phyloP scores from a whole-genome alignment of 2,888 invertebrate genomes.

The Lasiommata megera region DNA sequence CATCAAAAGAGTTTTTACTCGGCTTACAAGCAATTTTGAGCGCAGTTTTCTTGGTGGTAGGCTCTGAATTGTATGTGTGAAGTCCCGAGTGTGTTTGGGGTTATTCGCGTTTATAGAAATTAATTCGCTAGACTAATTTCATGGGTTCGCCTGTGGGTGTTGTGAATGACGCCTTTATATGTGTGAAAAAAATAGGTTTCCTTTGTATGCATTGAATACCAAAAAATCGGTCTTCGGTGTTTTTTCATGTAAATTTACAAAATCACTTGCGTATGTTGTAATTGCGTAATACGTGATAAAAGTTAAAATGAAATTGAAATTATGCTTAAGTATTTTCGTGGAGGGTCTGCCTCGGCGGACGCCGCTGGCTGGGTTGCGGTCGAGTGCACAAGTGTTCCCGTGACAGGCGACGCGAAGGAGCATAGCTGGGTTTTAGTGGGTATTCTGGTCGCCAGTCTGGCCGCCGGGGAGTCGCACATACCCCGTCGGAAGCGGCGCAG shows the following conservation, averaged over 20 bases:
- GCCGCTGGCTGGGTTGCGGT: too few relatives aligned
- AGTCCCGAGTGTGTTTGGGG: conserved; percentile 13
- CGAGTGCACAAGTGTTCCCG: too few relatives aligned
- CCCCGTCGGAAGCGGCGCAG: too few relatives aligned
- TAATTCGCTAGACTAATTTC: conserved; percentile 23
- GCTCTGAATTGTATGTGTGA: conserved; percentile 6
- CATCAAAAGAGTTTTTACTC: conserved; percentile 48
- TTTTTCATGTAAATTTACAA: background rate
- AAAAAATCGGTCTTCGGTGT: background rate
- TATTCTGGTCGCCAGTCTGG: too few relatives aligned
- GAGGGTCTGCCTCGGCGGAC: too few relatives aligned
- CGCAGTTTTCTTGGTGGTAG: conserved; percentile 13
- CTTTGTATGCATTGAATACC: background rate
- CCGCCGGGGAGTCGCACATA: too few relatives aligned
- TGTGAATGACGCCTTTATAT: conserved; percentile 15
- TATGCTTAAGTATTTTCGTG: too few relatives aligned
- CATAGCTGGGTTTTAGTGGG: too few relatives aligned
- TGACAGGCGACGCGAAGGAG: too few relatives aligned
- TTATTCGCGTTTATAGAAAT: conserved; percentile 18
- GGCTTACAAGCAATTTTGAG: conserved; percentile 17
- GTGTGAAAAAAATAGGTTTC: conserved; percentile 9
- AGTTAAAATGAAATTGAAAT: too few relatives aligned
- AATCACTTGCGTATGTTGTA: background rate
- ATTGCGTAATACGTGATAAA: too few relatives aligned
- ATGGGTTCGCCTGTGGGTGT: conserved; percentile 14